Evolutionary conservation across 2,888 invertebrate species (phyloP), one percentile per base, ranked within the genome.

Genomic region (Alsophila aescularia): DNA sequence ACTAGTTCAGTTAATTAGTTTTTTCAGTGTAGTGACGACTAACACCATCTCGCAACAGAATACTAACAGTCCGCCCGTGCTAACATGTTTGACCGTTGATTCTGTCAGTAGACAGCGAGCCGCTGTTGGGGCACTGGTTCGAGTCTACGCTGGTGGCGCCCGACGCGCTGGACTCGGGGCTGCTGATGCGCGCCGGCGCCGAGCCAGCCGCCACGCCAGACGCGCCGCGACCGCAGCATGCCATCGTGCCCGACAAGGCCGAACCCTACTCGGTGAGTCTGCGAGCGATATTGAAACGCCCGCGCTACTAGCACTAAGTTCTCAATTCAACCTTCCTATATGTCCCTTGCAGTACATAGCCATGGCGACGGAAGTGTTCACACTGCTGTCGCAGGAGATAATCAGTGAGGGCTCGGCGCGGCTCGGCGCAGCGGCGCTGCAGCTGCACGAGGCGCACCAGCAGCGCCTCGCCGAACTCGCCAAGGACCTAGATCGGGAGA

Each of bases 71-170:
- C 1, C 15, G 9, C 4, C 12, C 34, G 27, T 5, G 41, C 31
- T 57, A 48, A 45, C 41, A 40, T 44, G 34, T 32, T 14, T 24
- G 32, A 21, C 31, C 42, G 36, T 36, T 29, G 44, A 40, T 58
- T 54, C 64, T 53, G 60, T 60, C 73, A 93, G 94, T 94, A 92
- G 96, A 96, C 81, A 96, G 95, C 82, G 97, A 97, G 85, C 96
- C 97, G 4, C 94, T 97, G 58, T 93, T 97, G 68, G 98, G 98
- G 0, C 94, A 97, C 66, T 98, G 98, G 98, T 97, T 98, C 85
- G 98, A 98, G 79, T 97, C 98, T 76, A 97, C 98, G 0, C 91
- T 98, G 9, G 96, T 97, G 16, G 97, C 97, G 1, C 95, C 95
- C 0, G 95, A 96, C 64, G 92, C 93, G 8, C 83, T 92, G 0